These are phyloP conservation scores for Platorchestia sp. DNA, from an alignment of 1,140 invertebrate genomes.

Conservation along the genomic window DNA sequence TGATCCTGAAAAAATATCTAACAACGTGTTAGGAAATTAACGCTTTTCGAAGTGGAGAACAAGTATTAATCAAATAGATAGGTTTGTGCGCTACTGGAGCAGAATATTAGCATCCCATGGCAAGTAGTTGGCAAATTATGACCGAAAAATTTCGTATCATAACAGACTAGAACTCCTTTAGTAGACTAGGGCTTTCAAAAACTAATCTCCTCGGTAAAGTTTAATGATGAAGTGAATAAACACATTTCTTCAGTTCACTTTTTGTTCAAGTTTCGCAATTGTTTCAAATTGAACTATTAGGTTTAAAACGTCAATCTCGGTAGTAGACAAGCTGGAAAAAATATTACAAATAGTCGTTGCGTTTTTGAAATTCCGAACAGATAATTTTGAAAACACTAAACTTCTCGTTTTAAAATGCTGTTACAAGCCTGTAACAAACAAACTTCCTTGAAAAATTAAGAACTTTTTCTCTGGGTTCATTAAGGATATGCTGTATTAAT, in stretches of 20 bases:
- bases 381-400: not conserved
- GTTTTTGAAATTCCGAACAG: not conserved
- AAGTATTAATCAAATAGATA: not conserved
- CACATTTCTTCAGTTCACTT: not conserved
- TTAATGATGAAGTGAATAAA: not conserved
- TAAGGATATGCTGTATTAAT: not conserved
- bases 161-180: conserved; percentile 18
- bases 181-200: conserved; percentile 9
- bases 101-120: not conserved
- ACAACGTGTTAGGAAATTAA: not conserved
- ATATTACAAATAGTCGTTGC: not conserved
- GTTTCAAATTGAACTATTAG: not conserved
- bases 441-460: not conserved
- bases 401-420: not conserved
- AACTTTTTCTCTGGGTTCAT: not conserved
- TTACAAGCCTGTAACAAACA: not conserved
- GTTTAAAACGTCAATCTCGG: not conserved
- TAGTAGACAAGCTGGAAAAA: not conserved
- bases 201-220: not conserved
- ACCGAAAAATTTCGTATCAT: not conserved
- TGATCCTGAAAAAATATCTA: not conserved
- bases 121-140: not conserved
- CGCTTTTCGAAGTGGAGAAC: not conserved
- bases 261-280: not conserved
- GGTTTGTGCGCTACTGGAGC: not conserved